Conservation (phyloP, 2,888 invertebrate species). For the Hirudinaria manillensis region DNA sequence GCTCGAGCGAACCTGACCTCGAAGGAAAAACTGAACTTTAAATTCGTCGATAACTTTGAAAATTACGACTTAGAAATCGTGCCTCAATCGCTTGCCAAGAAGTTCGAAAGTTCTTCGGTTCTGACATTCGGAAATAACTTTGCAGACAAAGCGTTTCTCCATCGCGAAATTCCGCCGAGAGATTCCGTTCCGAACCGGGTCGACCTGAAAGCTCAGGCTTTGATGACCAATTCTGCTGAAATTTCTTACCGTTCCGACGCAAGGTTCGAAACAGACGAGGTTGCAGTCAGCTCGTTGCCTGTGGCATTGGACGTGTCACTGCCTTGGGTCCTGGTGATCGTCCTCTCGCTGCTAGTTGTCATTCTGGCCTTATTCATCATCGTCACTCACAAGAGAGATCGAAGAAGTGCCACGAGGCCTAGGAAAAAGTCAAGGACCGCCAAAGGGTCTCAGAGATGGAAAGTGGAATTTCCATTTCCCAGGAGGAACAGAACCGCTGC, state of each 20-base stretch:
- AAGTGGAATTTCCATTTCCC: no score
- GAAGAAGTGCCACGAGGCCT: background rate
- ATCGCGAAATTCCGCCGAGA: no score
- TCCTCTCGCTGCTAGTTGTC: background rate
- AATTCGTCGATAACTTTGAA: conserved; percentile 8
- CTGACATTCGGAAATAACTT: no score
- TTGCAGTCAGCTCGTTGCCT: background rate
- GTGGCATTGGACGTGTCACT: background rate
- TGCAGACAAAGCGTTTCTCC: no score
- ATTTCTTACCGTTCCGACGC: background rate
- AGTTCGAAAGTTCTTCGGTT: background rate
- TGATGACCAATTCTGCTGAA: background rate
- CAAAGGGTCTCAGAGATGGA: no score
- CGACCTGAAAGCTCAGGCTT: background rate
- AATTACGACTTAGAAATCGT: conserved; percentile 3
- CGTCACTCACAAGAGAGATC: background rate
- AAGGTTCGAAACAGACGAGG: background rate
- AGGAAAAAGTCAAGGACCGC: no score
- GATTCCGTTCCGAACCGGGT: background rate
- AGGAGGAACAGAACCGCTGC: no score
- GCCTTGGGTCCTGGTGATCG: background rate
- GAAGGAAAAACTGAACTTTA: background rate
- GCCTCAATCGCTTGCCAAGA: conserved; percentile 1
- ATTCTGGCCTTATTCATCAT: conserved; percentile 7
- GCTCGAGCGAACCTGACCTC: background rate